A percentile compares a stretch with the other conserved stretches of the same genome.
Evolutionary conservation across 2,113 vertebrate species (phyloP).

Genomic region (Brachyhypopomus occidentalis): DNA sequence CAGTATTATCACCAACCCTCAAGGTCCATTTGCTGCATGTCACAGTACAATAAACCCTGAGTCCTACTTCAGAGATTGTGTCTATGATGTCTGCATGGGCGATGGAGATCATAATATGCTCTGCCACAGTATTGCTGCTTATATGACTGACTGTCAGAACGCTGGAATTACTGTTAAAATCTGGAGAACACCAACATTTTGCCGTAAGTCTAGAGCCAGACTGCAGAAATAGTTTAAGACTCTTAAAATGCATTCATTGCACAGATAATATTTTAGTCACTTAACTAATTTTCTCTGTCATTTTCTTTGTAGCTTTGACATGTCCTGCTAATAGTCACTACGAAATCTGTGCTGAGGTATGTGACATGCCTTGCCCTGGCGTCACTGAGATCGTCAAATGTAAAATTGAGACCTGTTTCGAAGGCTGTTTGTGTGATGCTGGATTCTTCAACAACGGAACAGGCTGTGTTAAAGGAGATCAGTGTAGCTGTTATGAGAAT

Average conservation of each 20-base stretch:
- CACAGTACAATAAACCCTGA: slow-evolving; percentile 53
- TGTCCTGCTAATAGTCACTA: slow-evolving; percentile 77
- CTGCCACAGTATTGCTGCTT: slow-evolving; percentile 53
- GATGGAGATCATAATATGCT: slow-evolving; percentile 44
- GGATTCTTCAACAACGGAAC: slow-evolving; percentile 62
- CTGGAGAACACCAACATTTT: slow-evolving; percentile 21
- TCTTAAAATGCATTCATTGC: not conserved
- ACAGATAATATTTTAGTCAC: not conserved
- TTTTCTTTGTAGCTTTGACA: slow-evolving; percentile 49
- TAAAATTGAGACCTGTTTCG: slow-evolving; percentile 53
- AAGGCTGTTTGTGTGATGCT: slow-evolving; percentile 75
- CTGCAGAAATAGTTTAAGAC: not conserved
- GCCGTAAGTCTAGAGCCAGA: not conserved
- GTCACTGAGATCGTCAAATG: slow-evolving; percentile 48
- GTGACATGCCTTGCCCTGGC: slow-evolving; percentile 64
- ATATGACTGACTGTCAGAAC: slow-evolving; percentile 13
- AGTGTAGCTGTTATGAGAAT: slow-evolving; percentile 73
- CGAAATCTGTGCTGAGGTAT: slow-evolving; percentile 66
- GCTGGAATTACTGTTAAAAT: slow-evolving; percentile 15
- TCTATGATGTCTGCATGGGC: slow-evolving; percentile 57
- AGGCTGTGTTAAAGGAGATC: slow-evolving; percentile 61
- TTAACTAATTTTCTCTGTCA: not conserved
- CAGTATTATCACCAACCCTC: slow-evolving; percentile 52
- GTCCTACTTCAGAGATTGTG: slow-evolving; percentile 63
- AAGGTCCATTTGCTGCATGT: slow-evolving; percentile 62